Base-by-base conservation (phyloP, 1,140 invertebrate species). In the Pomacea maculata region DNA sequence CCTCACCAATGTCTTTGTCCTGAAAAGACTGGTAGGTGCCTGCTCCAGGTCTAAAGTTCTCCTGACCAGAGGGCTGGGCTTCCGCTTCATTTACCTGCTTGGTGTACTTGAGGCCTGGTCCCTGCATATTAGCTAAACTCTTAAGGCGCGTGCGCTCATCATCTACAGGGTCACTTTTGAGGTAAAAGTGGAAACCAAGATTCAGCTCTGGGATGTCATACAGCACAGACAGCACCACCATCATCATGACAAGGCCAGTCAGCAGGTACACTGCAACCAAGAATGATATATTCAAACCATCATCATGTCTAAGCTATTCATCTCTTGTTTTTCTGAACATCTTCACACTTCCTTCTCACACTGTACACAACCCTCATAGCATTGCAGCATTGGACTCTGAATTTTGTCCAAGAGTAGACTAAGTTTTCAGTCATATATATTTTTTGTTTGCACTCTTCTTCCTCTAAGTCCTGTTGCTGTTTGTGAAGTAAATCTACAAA, bases 201-300 rank as follows among this genome's bases (percentile, higher is more conserved):
- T 97, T 96, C 83, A 97, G 92, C 92, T 97, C 95, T 15, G 96
- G 96, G 82, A 97, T 96, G 87, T 96, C 95, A 90, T 96, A 96
- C 90, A 96, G 95, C 5, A 96, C 94, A 0, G 95, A 95, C 83
- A 97, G 90, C 3, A 95, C 93, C 75, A 96, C 91, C 95, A 96
- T 95, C 92, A 96, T 94, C 90, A 95, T 95, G n/a, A 95, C 94
- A 57, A 97, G 92, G 4, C 96, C 96, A 79, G 95, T 84, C 78
- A 96, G 91, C 15, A 96, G 92, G 90, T 96, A 97, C 83, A 93
- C 95, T 96, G 92, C 64, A 70, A 70, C 25, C 25, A 45, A 45
- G 34, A 4, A 45, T 45, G 34, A 45, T 45, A 1, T 6, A 76
- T 45, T 19, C 45, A 17, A 45, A 17, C 17, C n/a, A 34, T n/a